Evolutionary conservation across 1,140 invertebrate genomes (phyloP), one percentile per base, ranked within the genome.

Genomic region (Caligus rogercresseyi): DNA sequence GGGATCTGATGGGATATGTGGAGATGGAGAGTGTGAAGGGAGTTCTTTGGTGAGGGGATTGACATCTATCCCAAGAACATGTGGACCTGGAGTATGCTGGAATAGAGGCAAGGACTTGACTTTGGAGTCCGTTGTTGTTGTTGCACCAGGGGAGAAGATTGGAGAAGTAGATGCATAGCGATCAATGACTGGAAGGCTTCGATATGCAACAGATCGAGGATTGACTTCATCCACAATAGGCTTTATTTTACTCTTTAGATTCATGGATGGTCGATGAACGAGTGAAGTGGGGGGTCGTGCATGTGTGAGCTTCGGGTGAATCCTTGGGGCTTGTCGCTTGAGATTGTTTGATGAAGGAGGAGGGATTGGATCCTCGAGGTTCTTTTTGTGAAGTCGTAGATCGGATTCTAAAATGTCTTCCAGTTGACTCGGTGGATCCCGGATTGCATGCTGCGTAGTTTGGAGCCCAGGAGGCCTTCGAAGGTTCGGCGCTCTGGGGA

Each of bases 381-480:
- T 13, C 57, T 60, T 25, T 18, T 53, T 16, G 57, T 60, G 25
- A 18, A 53, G 21, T n/a, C 21, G 15, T 16, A 11, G 24, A 20
- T 60, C 57, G 24, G 26, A 60, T 16, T 60, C 57, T 16, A 60
- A 19, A 1, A 60, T 31, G 51, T 60, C 57, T 16, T 60, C 57
- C 18, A 60, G 23, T 15, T 31, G 16, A 60, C 20, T 31, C 57
- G 25, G 26, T 60, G 57, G 15, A 60, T 60, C 1, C 57, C 57
- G 2, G 18, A 20, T 2, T 31, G 13, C 3, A 60, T 14, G 25
- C 16, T 19, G 7, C 26, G 21, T 14, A 60, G 24, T 15, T 60
- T 60, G 3, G 31, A 43, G 7, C 31, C 31, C n/a, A 43, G n/a
- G n/a, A 43, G 7, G n/a, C n/a, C n/a, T 43, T 43, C 31, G n/a